Evolutionary conservation across 2,888 invertebrate species (phyloP).

Genomic region (Ichneumon xanthorius): DNA sequence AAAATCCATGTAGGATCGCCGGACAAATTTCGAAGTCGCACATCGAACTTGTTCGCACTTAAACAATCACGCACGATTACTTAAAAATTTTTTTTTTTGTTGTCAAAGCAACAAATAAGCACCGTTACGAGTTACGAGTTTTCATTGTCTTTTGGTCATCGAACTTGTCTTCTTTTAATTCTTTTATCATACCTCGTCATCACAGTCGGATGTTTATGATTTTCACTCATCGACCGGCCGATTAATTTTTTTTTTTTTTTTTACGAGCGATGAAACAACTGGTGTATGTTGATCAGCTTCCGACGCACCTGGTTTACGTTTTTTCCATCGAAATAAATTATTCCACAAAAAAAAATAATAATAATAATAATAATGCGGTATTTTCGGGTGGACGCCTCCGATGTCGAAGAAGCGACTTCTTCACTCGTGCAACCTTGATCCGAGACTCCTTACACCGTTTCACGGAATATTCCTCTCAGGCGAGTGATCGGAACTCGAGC

Average conservation of each 20-base stretch:
- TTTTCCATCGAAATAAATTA: neutral
- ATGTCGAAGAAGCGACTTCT: constrained; percentile 10
- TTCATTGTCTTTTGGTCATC: constrained; percentile 51
- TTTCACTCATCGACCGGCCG: constrained; percentile 44
- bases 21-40: constrained; percentile 42
- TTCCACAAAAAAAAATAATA: neutral
- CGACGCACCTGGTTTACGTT: constrained; percentile 7
- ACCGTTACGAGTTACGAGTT: neutral
- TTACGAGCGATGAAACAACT: neutral
- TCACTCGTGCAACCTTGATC: constrained; percentile 31
- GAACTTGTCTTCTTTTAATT: constrained; percentile 1
- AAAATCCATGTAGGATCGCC: constrained; percentile 58
- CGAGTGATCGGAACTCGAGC: constrained; percentile 36
- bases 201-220: constrained; percentile 8
- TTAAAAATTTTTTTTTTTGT: too few species aligned
- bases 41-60: constrained; percentile 63
- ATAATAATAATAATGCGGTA: neutral
- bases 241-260: constrained; percentile 4
- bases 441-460: constrained; percentile 47
- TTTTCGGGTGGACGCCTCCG: neutral
- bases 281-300: neutral
- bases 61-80: constrained; percentile 30
- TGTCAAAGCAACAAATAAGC: constrained; percentile 18
- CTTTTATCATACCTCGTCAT: constrained; percentile 3
- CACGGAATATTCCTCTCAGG: constrained; percentile 13